phyloP scores from a whole-genome alignment of 2,888 invertebrate genomes.

The Sipha maydis region DNA sequence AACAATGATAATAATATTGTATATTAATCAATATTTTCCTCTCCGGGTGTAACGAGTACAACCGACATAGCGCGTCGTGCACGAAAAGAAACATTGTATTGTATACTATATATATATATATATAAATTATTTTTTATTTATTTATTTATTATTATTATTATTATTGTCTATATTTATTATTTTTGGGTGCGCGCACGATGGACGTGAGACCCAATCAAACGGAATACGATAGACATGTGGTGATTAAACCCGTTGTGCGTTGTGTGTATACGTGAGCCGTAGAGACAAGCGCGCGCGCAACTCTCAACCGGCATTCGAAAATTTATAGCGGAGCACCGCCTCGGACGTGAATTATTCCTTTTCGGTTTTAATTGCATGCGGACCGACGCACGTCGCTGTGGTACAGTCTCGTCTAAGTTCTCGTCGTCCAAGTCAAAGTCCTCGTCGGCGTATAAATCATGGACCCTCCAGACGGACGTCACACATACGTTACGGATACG shows the following conservation, averaged over 20 bases:
- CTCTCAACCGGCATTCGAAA: constrained; percentile 44
- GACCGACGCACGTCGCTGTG: not conserved
- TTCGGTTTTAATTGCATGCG: constrained; percentile 59
- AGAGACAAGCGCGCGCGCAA: constrained; percentile 16
- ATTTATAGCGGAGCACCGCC: constrained; percentile 61
- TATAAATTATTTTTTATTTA: too few species aligned
- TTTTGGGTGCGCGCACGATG: not conserved
- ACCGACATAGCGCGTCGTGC: too few species aligned
- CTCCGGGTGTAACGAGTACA: not conserved
- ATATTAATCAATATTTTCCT: constrained; percentile 36
- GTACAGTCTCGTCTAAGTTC: not conserved
- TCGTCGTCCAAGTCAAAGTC: not conserved
- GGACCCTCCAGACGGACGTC: constrained; percentile 8
- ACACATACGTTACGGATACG: not conserved
- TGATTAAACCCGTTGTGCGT: not conserved
- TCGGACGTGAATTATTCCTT: constrained; percentile 59
- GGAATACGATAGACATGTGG: constrained; percentile 8
- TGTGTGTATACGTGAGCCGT: not conserved
- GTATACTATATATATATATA: not conserved
- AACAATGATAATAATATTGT: not conserved
- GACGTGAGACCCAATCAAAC: constrained; percentile 44
- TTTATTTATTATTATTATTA: too few species aligned
- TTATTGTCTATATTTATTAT: not conserved
- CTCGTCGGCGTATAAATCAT: constrained; percentile 31
- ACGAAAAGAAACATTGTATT: not conserved